A percentile compares a stretch with the other conserved stretches of the same genome.
phyloP scores from a whole-genome alignment of 2,797 vertebrate genomes.

The Galagoides demidoff region DNA sequence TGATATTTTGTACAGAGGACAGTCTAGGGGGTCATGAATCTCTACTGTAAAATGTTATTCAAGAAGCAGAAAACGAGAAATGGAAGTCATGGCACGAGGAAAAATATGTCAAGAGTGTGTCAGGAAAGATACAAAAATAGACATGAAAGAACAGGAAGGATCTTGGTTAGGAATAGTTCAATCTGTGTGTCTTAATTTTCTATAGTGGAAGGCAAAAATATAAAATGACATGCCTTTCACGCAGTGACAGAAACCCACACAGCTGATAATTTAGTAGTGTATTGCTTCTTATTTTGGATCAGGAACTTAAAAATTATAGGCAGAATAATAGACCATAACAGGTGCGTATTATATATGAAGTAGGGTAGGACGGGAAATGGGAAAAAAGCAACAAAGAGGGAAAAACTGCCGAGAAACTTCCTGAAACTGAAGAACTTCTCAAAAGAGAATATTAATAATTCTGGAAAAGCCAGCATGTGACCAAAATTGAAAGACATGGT shows the following conservation, averaged over 20 bases:
- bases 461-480: not conserved
- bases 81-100: not conserved
- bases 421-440: conserved; percentile 34
- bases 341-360: conserved; percentile 16
- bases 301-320: conserved; percentile 47
- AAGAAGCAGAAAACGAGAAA: conserved; percentile 9
- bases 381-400: not conserved
- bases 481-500: not conserved
- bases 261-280: not conserved
- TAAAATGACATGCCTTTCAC: not conserved
- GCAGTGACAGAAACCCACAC: not conserved
- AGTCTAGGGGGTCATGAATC: not conserved
- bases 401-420: conserved; percentile 30
- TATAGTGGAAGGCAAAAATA: conserved; percentile 56
- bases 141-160: conserved; percentile 45
- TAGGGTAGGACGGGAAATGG: not conserved
- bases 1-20: not conserved
- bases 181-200: conserved; percentile 39
- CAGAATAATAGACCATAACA: not conserved
- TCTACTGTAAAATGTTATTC: conserved; percentile 17
- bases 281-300: conserved; percentile 41
- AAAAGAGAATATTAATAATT: conserved; percentile 17
- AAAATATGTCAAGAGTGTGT: conserved; percentile 54
- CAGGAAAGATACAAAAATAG: conserved; percentile 63
- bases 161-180: conserved; percentile 48